Evolutionary conservation across 2,888 invertebrate species (phyloP).

Genomic region (Graphium colonna): DNA sequence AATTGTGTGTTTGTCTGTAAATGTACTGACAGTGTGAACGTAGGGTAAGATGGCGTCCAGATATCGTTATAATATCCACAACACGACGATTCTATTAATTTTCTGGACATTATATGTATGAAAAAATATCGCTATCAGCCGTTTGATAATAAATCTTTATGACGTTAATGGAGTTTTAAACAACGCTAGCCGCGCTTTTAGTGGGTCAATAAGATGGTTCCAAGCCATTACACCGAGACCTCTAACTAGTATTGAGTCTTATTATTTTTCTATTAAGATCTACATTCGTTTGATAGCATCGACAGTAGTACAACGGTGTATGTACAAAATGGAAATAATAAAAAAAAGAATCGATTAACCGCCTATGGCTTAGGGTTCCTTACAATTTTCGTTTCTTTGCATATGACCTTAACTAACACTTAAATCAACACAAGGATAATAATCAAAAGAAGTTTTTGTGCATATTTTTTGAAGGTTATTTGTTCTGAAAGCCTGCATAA

Average conservation of each 20-base stretch:
- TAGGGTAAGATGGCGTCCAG: too few relatives aligned
- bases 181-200: background rate
- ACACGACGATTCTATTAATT: too few relatives aligned
- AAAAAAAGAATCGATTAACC: slow-evolving; percentile 2
- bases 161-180: slow-evolving; percentile 16
- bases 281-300: background rate
- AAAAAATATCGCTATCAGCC: background rate
- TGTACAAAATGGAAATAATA: slow-evolving; percentile 1
- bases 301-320: background rate
- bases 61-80: too few relatives aligned
- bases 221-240: background rate
- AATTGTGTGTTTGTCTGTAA: too few relatives aligned
- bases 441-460: too few relatives aligned
- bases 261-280: background rate
- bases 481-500: too few relatives aligned
- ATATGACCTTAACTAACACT: too few relatives aligned
- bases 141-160: slow-evolving; percentile 6
- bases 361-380: slow-evolving; percentile 6
- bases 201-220: slow-evolving; percentile 7
- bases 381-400: background rate
- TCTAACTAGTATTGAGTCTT: background rate
- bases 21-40: too few relatives aligned
- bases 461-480: too few relatives aligned
- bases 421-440: background rate
- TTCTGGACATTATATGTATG: too few relatives aligned